Evolutionary conservation across 1,140 invertebrate species (phyloP), one percentile per base, ranked within the genome.

Genomic region (Bombus consobrinus): DNA sequence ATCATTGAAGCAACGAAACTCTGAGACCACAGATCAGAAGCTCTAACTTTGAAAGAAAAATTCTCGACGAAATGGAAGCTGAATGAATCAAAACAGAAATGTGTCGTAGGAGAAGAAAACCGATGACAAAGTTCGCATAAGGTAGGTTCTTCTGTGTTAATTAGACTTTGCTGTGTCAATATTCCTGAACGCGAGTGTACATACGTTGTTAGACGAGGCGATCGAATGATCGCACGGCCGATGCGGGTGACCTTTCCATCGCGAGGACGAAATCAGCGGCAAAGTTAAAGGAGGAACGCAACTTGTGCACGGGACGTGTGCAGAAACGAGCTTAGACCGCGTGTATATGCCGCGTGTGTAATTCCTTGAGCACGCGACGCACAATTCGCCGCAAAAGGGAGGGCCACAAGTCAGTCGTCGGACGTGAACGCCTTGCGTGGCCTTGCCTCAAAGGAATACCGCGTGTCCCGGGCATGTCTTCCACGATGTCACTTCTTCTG

Each of bases 371-470:
- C 74, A 75, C 74, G 74, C 74, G 47, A 59, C 53, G 74, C 47
- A 59, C 34, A 76, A 76, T 59, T 76, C 53, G 47, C 74, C 32
- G 74, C 74, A 76, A 76, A 76, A 76, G 74, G 47, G 74, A 76
- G 25, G 74, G 34, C 53, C 53, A 37, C 74, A 28, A 57, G 47
- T 76, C 53, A 57, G 47, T 76, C 53, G 74, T 39, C 71, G 71
- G 39, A 73, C 71, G 71, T 43, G 71, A 57, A 76, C 74, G 74
- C 32, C 43, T 75, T 53, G 73, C 53, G 74, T 76, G 74, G 74
- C 74, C 74, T 76, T 76, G 74, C 74, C 74, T 76, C 74, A 76
- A 76, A 76, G 74, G 74, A 76, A 76, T 76, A 76, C 74, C 74
- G 74, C 74, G 32, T 76, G 53, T 76, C 71, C 71, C 71, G 71